Conservation (phyloP, 2,113 vertebrate species). For the Melanerpes aurifrons region DNA sequence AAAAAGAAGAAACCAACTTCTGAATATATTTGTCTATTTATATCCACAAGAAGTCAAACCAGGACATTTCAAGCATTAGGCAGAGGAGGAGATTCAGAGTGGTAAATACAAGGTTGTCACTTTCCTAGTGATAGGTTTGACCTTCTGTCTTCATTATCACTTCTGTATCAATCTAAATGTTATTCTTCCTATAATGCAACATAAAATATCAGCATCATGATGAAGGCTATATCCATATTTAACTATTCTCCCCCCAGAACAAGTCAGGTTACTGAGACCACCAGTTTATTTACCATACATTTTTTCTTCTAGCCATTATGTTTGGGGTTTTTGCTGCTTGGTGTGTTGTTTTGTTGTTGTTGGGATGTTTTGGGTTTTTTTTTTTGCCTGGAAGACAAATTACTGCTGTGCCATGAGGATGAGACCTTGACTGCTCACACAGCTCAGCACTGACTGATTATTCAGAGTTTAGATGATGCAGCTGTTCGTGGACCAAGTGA, state of each 20-base stretch:
- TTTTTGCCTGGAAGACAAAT: neutral
- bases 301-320: neutral
- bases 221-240: neutral
- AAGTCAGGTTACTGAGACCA: neutral
- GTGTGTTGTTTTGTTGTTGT: too few species aligned
- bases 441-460: neutral
- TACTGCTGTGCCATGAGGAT: neutral
- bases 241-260: neutral
- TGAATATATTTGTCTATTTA: neutral
- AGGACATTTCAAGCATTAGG: neutral
- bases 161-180: neutral
- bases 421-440: rapidly evolving
- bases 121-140: neutral
- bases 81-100: neutral
- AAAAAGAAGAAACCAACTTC: rapidly evolving
- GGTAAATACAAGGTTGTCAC: neutral
- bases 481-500: neutral
- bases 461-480: neutral
- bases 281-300: neutral
- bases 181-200: neutral
- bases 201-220: neutral
- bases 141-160: neutral
- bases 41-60: neutral
- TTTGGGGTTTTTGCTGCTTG: neutral
- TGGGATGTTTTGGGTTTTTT: neutral